Percentiles rank a stretch among this genome's conserved stretches.
phyloP scores from a whole-genome alignment of 2,888 invertebrate species.

The Sinelater perroti region DNA sequence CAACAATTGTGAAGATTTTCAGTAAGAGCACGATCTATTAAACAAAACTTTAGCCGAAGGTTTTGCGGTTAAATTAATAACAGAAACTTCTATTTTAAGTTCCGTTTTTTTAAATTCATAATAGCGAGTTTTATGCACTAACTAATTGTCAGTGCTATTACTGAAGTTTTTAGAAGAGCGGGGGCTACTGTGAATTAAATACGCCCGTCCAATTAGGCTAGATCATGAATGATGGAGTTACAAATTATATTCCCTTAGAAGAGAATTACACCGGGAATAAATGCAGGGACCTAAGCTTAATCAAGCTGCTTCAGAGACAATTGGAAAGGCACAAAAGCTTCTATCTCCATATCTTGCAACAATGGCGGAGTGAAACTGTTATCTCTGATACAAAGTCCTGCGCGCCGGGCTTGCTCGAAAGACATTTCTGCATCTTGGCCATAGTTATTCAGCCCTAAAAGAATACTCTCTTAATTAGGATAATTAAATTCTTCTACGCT shows the following conservation, averaged over 20 bases:
- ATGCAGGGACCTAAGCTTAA: constrained; percentile 36
- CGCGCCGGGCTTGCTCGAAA: constrained; percentile 27
- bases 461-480: constrained; percentile 25
- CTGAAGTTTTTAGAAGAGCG: too few species aligned
- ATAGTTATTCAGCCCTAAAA: constrained; percentile 24
- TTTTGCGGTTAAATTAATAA: too few species aligned
- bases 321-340: constrained; percentile 38
- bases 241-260: constrained; percentile 30
- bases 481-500: constrained; percentile 24
- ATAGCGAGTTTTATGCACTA: too few species aligned
- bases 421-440: constrained; percentile 21
- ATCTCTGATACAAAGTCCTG: constrained; percentile 35
- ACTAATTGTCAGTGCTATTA: too few species aligned
- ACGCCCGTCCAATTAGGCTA: too few species aligned
- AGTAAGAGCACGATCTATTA: too few species aligned
- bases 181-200: too few species aligned
- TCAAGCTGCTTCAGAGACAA: constrained; percentile 37
- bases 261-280: constrained; percentile 29
- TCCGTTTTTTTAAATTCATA: too few species aligned
- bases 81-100: too few species aligned
- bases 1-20: too few species aligned
- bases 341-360: constrained; percentile 36
- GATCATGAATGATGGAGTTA: constrained; percentile 31
- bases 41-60: too few species aligned
- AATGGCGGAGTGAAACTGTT: constrained; percentile 32